Conservation (phyloP, 2,113 vertebrate genomes). For the Notothenia rossii region DNA sequence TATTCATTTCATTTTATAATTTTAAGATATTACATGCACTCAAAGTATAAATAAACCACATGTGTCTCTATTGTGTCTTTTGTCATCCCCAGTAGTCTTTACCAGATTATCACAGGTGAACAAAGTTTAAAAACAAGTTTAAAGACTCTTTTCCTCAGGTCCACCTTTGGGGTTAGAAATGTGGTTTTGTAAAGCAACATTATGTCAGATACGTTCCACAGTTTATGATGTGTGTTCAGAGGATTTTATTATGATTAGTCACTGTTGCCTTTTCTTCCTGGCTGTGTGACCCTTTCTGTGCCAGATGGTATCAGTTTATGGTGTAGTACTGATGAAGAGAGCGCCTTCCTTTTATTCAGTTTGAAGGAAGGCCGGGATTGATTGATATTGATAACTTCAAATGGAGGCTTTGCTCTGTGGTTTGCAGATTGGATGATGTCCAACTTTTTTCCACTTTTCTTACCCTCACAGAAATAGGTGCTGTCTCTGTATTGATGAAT, state of each 20-base stretch:
- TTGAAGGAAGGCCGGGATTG: slow-evolving; percentile 57
- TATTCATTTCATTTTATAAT: too few relatives aligned
- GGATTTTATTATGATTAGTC: slow-evolving; percentile 48
- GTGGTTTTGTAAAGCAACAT: slow-evolving; percentile 46
- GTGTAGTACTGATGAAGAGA: slow-evolving; percentile 64
- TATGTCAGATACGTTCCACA: slow-evolving; percentile 26
- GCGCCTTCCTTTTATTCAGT: slow-evolving; percentile 58
- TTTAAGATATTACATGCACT: background rate
- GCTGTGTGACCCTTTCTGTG: slow-evolving; percentile 30
- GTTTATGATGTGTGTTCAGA: slow-evolving; percentile 22
- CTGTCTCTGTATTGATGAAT: slow-evolving; percentile 63
- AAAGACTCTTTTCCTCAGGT: background rate
- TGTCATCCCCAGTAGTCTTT: background rate
- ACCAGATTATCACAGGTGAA: background rate
- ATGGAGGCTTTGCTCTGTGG: slow-evolving; percentile 66
- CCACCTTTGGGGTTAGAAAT: slow-evolving; percentile 21
- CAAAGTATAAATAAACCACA: background rate
- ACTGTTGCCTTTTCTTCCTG: slow-evolving; percentile 32
- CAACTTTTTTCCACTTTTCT: slow-evolving; percentile 56
- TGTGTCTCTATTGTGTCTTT: background rate
- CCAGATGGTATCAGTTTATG: slow-evolving; percentile 62
- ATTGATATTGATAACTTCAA: slow-evolving; percentile 72
- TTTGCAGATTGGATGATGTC: slow-evolving; percentile 65
- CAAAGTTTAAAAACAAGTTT: slow-evolving; percentile 8
- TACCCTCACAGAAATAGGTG: slow-evolving; percentile 39